Evolutionary conservation across 1,140 invertebrate species (phyloP), one percentile per base, ranked within the genome.

Genomic region (Brachionus koreanus): DNA sequence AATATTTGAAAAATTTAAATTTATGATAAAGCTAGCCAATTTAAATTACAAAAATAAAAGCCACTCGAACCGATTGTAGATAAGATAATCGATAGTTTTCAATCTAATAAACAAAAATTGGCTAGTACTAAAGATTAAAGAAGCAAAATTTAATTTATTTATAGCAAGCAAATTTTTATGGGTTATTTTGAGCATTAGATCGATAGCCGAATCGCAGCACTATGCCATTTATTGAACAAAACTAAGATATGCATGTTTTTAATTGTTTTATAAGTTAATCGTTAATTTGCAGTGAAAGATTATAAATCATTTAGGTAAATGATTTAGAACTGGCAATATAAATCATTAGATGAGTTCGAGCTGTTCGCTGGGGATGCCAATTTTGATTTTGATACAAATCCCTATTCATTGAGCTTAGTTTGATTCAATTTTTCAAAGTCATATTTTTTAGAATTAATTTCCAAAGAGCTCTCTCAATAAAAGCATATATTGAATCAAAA

Each of bases 301-400:
- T 57, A 57, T 57, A 57, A 57, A 57, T 57, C 49, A 57, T 57
- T 23, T 57, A 57, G 49, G 49, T 57, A 57, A 57, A 57, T 57
- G 49, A 57, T 57, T 57, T 57, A 57, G 19, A 57, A 57, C 49
- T 23, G 19, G 49, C 9, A 19, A 57, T 57, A 57, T 57, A 57
- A 57, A 57, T 57, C 49, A 57, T 19, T 23, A 57, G 19, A n/a
- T 5, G 43, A 49, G 43, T n/a, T 16, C 7, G 49, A 57, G 49
- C 49, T 57, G 49, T 23, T 57, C 49, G 19, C 49, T 57, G 5
- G 49, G 49, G 49, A 57, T 57, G 49, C 49, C 49, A 23, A 57
- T 19, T 57, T 57, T 16, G n/a, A 57, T 57, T 29, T 57, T 23
- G n/a, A n/a, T n/a, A n/a, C n/a, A n/a, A n/a, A n/a, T n/a, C n/a